phyloP scores from a whole-genome alignment of 1,140 invertebrate species.

The Asobara japonica region DNA sequence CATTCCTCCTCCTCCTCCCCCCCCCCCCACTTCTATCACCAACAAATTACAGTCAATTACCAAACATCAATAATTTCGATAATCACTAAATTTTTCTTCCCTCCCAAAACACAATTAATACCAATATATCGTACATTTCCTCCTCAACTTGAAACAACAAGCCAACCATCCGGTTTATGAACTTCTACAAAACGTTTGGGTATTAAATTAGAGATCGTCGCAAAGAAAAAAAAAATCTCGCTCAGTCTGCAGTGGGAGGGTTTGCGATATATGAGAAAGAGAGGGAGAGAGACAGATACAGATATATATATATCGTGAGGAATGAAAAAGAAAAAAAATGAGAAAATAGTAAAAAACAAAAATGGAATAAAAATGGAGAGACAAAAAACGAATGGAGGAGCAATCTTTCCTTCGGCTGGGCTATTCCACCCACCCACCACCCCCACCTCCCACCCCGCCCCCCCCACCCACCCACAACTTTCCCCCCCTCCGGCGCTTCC shows the following conservation, averaged over 20 bases:
- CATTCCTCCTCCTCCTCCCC: too few species aligned
- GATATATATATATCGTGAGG: too few species aligned
- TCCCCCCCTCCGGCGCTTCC: conserved; percentile 29
- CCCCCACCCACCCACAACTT: too few species aligned
- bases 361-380: conserved; percentile 20
- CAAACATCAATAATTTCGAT: neutral
- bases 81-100: too few species aligned
- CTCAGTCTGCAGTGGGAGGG: conserved; percentile 18
- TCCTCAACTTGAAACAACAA: neutral
- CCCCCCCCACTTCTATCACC: too few species aligned
- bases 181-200: conserved; percentile 13
- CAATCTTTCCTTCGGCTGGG: conserved; percentile 36
- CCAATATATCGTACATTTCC: neutral
- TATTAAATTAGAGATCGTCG: conserved; percentile 4
- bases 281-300: conserved; percentile 25
- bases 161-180: conserved; percentile 1
- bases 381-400: conserved; percentile 24
- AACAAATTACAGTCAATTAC: too few species aligned
- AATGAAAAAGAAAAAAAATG: conserved; percentile 27
- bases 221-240: conserved; percentile 7
- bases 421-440: conserved; percentile 17
- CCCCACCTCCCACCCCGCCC: conserved; percentile 30
- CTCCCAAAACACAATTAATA: too few species aligned
- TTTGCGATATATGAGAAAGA: conserved; percentile 56
- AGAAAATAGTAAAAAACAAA: conserved; percentile 34